phyloP scores from a whole-genome alignment of 92 coral and sea anemone species.

The Bergia sp. region DNA sequence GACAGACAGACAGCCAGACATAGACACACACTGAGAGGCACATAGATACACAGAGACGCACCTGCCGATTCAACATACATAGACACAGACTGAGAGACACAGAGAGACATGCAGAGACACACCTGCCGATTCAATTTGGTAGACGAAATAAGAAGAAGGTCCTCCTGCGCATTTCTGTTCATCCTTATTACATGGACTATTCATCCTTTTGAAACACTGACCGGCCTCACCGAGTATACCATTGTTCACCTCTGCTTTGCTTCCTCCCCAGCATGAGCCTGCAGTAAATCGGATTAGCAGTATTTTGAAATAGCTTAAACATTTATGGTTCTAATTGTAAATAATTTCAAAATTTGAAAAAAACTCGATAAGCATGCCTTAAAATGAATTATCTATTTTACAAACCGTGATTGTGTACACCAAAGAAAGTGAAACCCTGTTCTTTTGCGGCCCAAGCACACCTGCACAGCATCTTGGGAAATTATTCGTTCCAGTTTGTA shows the following conservation, averaged over 20 bases:
- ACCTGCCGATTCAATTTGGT: constrained; percentile 37
- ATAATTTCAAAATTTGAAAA: neutral
- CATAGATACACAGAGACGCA: too few species aligned
- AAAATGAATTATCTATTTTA: neutral
- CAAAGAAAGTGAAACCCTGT: constrained; percentile 64
- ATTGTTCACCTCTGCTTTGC: constrained; percentile 27
- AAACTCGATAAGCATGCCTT: neutral
- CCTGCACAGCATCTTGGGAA: constrained; percentile 78
- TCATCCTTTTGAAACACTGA: constrained; percentile 51
- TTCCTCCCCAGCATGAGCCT: constrained; percentile 74
- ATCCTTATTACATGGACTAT: constrained; percentile 44
- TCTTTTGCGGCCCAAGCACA: constrained; percentile 85
- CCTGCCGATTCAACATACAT: too few species aligned
- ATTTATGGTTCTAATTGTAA: too few species aligned
- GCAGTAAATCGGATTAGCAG: neutral
- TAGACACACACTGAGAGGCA: too few species aligned
- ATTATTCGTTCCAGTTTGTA: constrained; percentile 64
- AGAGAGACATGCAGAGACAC: neutral
- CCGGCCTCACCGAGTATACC: constrained; percentile 50
- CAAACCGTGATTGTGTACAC: constrained; percentile 79
- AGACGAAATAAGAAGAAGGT: constrained; percentile 56
- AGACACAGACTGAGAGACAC: too few species aligned
- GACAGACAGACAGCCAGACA: too few species aligned
- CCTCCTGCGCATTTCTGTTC: constrained; percentile 71
- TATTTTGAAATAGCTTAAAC: neutral